Conservation (phyloP, 2,888 invertebrate genomes). For the Ephialtes manifestator region DNA sequence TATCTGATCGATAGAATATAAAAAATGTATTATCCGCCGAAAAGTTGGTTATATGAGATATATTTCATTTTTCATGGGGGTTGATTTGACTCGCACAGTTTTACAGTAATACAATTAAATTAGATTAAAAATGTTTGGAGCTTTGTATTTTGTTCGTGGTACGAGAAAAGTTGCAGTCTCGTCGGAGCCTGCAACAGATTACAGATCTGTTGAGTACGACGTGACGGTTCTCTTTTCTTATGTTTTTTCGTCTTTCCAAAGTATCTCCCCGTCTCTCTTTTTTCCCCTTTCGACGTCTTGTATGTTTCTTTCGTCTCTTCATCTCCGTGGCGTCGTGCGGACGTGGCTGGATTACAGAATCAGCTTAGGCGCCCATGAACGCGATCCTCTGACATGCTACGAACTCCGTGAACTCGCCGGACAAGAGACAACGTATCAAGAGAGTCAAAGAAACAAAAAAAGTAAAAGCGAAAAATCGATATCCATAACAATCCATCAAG, state of each 20-base stretch:
- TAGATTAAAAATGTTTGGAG: not conserved
- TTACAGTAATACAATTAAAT: not conserved
- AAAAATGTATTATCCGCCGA: not conserved
- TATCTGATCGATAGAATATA: not conserved
- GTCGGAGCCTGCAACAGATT: conserved; percentile 45
- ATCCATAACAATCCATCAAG: conserved; percentile 2
- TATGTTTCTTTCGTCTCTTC: conserved; percentile 37
- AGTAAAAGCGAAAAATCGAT: conserved; percentile 31
- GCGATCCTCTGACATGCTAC: conserved; percentile 55
- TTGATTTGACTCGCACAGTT: no score
- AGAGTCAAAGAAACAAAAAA: conserved; percentile 2
- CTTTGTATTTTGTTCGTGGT: not conserved
- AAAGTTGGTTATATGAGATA: no score
- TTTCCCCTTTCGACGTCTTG: conserved; percentile 23
- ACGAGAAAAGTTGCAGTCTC: conserved; percentile 16
- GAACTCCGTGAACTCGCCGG: conserved; percentile 34
- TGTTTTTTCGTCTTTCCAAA: conserved; percentile 50
- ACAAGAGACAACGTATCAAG: conserved; percentile 3
- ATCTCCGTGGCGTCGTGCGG: conserved; percentile 50
- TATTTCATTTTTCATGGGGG: no score
- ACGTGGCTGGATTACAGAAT: conserved; percentile 65
- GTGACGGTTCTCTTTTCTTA: conserved; percentile 46
- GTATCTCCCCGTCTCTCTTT: conserved; percentile 37
- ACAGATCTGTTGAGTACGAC: conserved; percentile 40
- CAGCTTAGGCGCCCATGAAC: conserved; percentile 67